Percentiles rank a stretch among this genome's conserved stretches.
These are phyloP conservation scores for Phalacrocorax brasilianus DNA, from an alignment of 2,113 vertebrate species.

Conservation along the genomic window DNA sequence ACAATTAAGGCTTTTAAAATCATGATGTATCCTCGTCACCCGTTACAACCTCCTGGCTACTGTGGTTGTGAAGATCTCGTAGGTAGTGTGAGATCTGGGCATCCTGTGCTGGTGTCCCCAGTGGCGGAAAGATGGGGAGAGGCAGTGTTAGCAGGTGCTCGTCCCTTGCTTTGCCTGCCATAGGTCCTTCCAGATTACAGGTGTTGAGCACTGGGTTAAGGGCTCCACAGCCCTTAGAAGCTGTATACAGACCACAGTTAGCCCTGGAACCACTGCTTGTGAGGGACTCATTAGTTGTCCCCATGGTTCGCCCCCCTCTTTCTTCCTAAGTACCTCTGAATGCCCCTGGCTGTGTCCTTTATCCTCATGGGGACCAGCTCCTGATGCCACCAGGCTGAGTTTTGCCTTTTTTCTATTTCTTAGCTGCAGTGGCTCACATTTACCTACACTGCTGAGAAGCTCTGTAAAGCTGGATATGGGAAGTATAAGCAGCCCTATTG, in stretches of 20 bases:
- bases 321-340: neutral
- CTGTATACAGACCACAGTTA: neutral
- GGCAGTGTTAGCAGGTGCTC: neutral
- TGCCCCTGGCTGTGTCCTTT: neutral
- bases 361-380: neutral
- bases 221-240: neutral
- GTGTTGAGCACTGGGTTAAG: fast-evolving
- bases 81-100: neutral
- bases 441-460: neutral
- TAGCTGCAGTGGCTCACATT: neutral
- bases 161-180: neutral
- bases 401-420: neutral
- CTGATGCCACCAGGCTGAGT: neutral
- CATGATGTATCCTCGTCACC: neutral
- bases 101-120: neutral
- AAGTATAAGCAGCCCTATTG: neutral
- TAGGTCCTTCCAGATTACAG: neutral
- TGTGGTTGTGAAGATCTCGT: neutral
- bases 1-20: neutral
- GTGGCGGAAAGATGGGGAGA: neutral
- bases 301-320: neutral
- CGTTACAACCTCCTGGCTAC: fast-evolving
- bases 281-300: neutral
- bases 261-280: neutral
- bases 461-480: neutral